Evolutionary conservation across 1,140 invertebrate genomes (phyloP).

Genomic region (Bombus polaris): DNA sequence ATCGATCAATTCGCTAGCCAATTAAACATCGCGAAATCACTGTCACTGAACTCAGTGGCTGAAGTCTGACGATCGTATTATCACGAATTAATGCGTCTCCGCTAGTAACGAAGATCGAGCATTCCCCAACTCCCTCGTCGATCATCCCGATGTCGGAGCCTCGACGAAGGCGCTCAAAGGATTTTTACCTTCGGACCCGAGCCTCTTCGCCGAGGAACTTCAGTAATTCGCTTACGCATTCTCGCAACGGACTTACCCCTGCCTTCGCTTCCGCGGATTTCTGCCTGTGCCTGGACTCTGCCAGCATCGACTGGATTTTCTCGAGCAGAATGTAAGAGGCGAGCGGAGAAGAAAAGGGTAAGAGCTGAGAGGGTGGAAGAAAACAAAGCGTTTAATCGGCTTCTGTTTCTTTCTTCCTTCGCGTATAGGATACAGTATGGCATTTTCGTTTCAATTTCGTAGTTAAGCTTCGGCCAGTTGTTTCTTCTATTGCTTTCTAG

Average conservation of each 20-base stretch:
- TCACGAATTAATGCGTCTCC: constrained; percentile 51
- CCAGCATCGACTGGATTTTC: constrained; percentile 25
- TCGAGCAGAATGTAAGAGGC: constrained; percentile 29
- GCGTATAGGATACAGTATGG: background rate
- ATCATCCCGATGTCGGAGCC: constrained; percentile 17
- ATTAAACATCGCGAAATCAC: background rate
- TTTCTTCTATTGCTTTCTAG: background rate
- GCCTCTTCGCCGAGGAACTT: constrained; percentile 67
- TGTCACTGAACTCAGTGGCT: background rate
- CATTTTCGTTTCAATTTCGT: constrained; percentile 8
- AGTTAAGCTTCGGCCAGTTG: background rate
- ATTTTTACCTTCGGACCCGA: constrained; percentile 25
- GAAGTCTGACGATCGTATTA: background rate
- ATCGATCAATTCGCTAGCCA: background rate
- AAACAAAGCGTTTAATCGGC: constrained; percentile 49
- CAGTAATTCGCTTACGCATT: constrained; percentile 77
- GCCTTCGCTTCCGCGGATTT: constrained; percentile 41
- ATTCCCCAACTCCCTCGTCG: background rate
- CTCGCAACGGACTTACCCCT: constrained; percentile 67
- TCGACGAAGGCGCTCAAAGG: constrained; percentile 45
- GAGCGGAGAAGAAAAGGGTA: background rate
- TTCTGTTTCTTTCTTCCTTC: constrained; percentile 17
- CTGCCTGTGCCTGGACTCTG: constrained; percentile 14
- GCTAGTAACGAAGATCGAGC: constrained; percentile 29
- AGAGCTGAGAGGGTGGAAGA: background rate